Percentiles rank a stretch among this genome's conserved stretches.
Evolutionary conservation across 2,888 invertebrate species (phyloP).

Genomic region (Pristionchus arcanus): DNA sequence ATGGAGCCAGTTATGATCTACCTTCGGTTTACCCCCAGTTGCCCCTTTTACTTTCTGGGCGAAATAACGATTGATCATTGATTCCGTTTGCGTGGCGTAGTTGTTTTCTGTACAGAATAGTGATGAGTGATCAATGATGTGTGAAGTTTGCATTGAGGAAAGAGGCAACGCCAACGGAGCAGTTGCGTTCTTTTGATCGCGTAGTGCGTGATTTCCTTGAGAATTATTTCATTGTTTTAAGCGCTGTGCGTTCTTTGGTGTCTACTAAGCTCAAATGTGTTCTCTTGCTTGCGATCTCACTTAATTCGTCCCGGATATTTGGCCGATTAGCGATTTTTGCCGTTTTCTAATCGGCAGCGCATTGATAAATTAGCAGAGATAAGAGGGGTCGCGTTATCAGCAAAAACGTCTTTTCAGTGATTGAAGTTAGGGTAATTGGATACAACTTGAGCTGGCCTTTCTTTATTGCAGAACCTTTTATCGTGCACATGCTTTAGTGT

Average conservation of each 20-base stretch:
- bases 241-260: too few species aligned
- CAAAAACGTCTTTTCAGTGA: background rate
- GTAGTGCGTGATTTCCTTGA: background rate
- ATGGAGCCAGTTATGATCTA: conserved; percentile 21
- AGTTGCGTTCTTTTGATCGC: background rate
- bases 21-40: background rate
- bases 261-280: too few species aligned
- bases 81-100: background rate
- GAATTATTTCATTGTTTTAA: background rate
- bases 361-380: background rate
- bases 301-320: background rate
- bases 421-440: background rate
- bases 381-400: background rate
- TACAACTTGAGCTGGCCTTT: background rate
- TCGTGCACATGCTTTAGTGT: background rate
- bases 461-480: background rate
- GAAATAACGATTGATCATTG: background rate
- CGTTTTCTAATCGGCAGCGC: background rate
- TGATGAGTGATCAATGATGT: background rate
- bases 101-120: background rate
- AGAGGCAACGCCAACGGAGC: background rate
- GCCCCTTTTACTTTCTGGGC: background rate
- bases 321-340: conserved; percentile 18
- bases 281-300: background rate
- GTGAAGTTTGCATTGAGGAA: background rate